Base-by-base conservation (phyloP, 2,888 invertebrate genomes). In the Amiota minor region DNA sequence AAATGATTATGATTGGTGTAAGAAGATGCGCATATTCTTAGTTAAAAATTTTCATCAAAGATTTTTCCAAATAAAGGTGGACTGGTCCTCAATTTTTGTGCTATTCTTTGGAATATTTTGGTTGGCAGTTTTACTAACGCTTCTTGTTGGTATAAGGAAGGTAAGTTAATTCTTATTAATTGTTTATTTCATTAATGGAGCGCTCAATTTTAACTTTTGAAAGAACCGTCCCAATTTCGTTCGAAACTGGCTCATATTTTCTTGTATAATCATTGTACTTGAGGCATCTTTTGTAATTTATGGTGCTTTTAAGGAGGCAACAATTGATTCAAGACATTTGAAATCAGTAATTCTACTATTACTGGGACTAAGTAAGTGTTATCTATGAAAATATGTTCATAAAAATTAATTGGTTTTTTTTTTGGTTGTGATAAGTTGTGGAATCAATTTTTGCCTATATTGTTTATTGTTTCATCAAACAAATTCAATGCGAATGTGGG, bases 11-110 rank as follows among this genome's bases (percentile, higher is more conserved):
- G 1, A 16, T 14, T 14, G 75, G 76, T 61, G 82, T 85, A 78
- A 85, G 75, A 14, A 2, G 18, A 69, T 46, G 35, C n/a, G 23
- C 16, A 9, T 9, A 49, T 8, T 67, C 53, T 12, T 61, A n/a
- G 20, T 50, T 50, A n/a, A 12, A 23, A n/a, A n/a, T n/a, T n/a
- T n/a, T n/a, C n/a, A n/a, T n/a, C n/a, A n/a, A n/a, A n/a, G n/a
- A n/a, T n/a, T n/a, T n/a, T n/a, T n/a, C n/a, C n/a, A n/a, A n/a
- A n/a, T n/a, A n/a, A 70, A 82, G 82, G n/a, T 82, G 2, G 82
- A 82, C 65, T 82, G 82, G 82, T 61, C 84, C 1, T 75, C 79
- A 12, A 80, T 83, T n/a, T 85, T 85, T 46, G 71, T 75, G 0
- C 49, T 72, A 1, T 18, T 74, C 8, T 82, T 82, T 75, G 78